Conservation (phyloP, 1,140 invertebrate species). For the Nephila pilipes region DNA sequence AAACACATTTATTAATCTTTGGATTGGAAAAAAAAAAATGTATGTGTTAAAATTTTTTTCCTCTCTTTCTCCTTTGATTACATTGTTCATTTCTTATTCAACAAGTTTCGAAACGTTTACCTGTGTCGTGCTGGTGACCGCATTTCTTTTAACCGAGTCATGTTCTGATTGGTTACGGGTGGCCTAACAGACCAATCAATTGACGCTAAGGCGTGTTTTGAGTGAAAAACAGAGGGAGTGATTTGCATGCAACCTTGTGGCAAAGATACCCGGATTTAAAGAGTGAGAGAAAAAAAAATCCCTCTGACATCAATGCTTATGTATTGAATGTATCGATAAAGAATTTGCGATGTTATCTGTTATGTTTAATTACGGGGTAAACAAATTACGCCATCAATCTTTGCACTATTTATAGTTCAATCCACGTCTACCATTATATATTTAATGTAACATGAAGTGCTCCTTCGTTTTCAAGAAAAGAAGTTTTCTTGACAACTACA, state of each 20-base stretch:
- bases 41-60: background rate
- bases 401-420: too few relatives aligned
- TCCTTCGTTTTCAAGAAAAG: too few relatives aligned
- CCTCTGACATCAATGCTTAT: background rate
- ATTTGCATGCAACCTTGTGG: conserved; percentile 20
- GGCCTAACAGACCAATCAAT: conserved; percentile 16
- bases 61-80: background rate
- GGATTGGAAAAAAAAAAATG: background rate
- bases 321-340: too few relatives aligned
- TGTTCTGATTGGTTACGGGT: conserved; percentile 13
- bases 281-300: background rate
- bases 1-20: background rate
- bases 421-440: too few relatives aligned
- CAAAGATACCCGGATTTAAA: conserved; percentile 1
- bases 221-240: background rate
- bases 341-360: too few relatives aligned
- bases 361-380: too few relatives aligned
- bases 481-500: too few relatives aligned
- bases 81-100: conserved; percentile 3
- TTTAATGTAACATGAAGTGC: too few relatives aligned
- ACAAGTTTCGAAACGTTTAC: background rate
- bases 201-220: background rate
- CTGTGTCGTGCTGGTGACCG: conserved; percentile 10
- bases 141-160: background rate
- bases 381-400: too few relatives aligned